These are phyloP conservation scores for Agrotis puta DNA, from an alignment of 2,888 invertebrate genomes.

Conservation along the genomic window DNA sequence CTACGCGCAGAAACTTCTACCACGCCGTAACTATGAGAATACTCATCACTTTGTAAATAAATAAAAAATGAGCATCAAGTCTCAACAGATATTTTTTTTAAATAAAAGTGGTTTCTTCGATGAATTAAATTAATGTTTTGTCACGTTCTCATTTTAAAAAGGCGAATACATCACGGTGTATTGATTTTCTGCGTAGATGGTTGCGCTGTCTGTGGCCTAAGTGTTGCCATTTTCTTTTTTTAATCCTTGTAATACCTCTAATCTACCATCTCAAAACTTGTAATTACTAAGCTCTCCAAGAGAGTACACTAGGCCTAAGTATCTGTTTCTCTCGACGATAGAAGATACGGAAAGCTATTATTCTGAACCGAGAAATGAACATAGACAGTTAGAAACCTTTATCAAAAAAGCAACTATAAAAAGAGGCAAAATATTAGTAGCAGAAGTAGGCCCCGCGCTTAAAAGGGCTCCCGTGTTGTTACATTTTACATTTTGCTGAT, in stretches of 20 bases:
- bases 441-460: too few species aligned
- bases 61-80: conserved; percentile 91
- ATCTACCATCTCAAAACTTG: too few species aligned
- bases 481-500: too few species aligned
- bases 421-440: too few species aligned
- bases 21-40: conserved; percentile 90
- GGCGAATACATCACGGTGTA: conserved; percentile 88
- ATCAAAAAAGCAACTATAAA: too few species aligned
- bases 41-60: conserved; percentile 91
- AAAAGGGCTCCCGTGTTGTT: too few species aligned
- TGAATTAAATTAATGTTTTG: conserved; percentile 88
- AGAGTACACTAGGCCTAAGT: too few species aligned
- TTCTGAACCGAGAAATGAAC: neutral
- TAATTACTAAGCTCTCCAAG: too few species aligned
- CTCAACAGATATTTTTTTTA: conserved; percentile 87
- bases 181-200: conserved; percentile 85
- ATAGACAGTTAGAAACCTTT: too few species aligned
- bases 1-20: conserved; percentile 88
- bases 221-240: conserved; percentile 25
- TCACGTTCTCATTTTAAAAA: conserved; percentile 91
- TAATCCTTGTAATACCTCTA: too few species aligned
- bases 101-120: conserved; percentile 88
- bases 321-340: neutral
- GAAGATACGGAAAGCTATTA: neutral
- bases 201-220: conserved; percentile 66